Percentiles rank a stretch among this genome's conserved stretches.
Conservation (phyloP, 2,888 invertebrate species). For the Sinelater perroti region DNA sequence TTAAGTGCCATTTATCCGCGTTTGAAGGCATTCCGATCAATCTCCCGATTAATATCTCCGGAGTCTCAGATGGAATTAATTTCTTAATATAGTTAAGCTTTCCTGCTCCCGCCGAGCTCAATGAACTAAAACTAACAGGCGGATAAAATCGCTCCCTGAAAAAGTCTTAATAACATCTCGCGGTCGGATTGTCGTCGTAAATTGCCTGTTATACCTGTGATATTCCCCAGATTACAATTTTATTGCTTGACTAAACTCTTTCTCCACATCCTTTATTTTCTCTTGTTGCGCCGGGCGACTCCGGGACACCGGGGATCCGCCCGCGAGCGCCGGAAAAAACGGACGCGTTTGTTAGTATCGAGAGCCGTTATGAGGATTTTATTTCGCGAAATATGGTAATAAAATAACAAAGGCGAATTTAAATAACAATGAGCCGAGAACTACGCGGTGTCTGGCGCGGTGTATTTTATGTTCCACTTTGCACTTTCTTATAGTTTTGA, state of each 20-base stretch:
- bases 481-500: constrained; percentile 34
- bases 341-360: constrained; percentile 3
- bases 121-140: constrained; percentile 45
- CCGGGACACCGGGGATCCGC: neutral
- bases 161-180: constrained; percentile 55
- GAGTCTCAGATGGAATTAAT: constrained; percentile 27
- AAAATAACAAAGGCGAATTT: constrained; percentile 24
- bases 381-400: constrained; percentile 18
- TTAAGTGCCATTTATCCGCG: constrained; percentile 15
- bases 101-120: constrained; percentile 36
- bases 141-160: constrained; percentile 51
- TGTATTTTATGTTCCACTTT: constrained; percentile 25
- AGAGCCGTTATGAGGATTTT: constrained; percentile 5
- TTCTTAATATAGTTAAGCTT: constrained; percentile 30
- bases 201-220: constrained; percentile 41
- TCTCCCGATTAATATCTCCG: constrained; percentile 17
- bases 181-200: constrained; percentile 52
- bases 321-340: constrained; percentile 3
- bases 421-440: constrained; percentile 34
- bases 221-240: constrained; percentile 43
- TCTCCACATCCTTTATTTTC: constrained; percentile 22
- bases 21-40: constrained; percentile 14
- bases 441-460: constrained; percentile 23
- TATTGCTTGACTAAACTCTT: constrained; percentile 34
- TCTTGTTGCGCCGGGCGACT: constrained; percentile 12